Conservation (phyloP, 2,797 vertebrate genomes). For the Hozukius guyotensis region DNA sequence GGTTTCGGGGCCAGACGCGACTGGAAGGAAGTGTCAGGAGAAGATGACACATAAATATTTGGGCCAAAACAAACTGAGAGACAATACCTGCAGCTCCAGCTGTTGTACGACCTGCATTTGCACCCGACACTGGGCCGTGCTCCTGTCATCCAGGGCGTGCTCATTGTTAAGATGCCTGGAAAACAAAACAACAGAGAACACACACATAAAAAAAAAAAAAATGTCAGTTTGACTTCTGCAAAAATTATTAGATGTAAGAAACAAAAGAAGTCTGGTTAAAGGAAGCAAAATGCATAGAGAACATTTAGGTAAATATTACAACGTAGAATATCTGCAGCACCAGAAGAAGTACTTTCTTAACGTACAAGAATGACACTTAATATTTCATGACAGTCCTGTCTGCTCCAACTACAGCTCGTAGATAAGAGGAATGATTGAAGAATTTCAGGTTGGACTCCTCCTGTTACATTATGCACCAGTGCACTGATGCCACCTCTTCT, state of each 20-base stretch:
- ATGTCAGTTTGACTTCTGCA: constrained; percentile 43
- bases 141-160: constrained; percentile 99
- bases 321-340: constrained; percentile 32
- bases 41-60: constrained; percentile 70
- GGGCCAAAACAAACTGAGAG: constrained; percentile 63
- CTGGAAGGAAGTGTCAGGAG: constrained; percentile 54
- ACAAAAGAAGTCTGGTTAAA: constrained; percentile 39
- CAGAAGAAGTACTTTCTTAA: constrained; percentile 42
- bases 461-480: constrained; percentile 58
- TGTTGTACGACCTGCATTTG: constrained; percentile 99
- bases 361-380: constrained; percentile 52
- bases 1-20: constrained; percentile 7
- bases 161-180: constrained; percentile 99
- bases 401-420: constrained; percentile 61
- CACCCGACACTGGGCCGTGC: constrained; percentile 99
- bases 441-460: constrained; percentile 70
- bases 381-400: constrained; percentile 67
- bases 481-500: constrained; percentile 60
- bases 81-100: constrained; percentile 99
- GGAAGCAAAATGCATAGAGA: constrained; percentile 30
- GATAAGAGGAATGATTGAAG: constrained; percentile 65
- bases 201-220: constrained; percentile 4
- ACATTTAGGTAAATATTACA: constrained; percentile 44
- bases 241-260: constrained; percentile 41
- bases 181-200: constrained; percentile 51